Evolutionary conservation across 2,797 vertebrate species (phyloP).

Genomic region (Microcaecilia unicolor): DNA sequence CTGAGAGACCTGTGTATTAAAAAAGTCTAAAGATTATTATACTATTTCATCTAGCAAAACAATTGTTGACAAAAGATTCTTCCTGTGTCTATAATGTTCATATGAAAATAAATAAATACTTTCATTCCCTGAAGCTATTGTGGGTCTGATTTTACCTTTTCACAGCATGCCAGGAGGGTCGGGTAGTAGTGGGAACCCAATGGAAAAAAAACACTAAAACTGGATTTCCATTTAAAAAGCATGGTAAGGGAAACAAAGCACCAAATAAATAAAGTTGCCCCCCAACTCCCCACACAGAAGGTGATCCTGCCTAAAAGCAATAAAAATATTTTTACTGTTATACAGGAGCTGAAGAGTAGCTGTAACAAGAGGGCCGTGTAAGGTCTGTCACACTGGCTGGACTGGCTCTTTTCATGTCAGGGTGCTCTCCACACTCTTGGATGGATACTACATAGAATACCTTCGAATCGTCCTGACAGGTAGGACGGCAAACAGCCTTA

Average conservation of each 20-base stretch:
- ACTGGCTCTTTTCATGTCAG: too few relatives aligned
- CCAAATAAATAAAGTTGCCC: too few relatives aligned
- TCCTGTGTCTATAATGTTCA: slow-evolving; percentile 85
- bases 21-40: slow-evolving; percentile 91
- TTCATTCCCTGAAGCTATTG: slow-evolving; percentile 58
- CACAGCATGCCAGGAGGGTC: background rate
- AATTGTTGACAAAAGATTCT: slow-evolving; percentile 83
- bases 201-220: background rate
- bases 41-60: slow-evolving; percentile 83
- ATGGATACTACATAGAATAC: too few relatives aligned
- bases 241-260: background rate
- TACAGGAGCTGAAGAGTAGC: too few relatives aligned
- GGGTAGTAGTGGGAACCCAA: background rate
- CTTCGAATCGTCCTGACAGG: too few relatives aligned
- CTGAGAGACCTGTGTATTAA: slow-evolving; percentile 86
- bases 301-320: background rate
- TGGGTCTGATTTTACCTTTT: slow-evolving; percentile 5
- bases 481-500: too few relatives aligned
- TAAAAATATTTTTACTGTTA: background rate
- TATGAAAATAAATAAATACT: slow-evolving; percentile 83
- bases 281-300: too few relatives aligned
- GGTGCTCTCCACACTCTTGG: too few relatives aligned
- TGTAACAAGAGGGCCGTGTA: too few relatives aligned
- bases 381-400: too few relatives aligned
- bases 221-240: background rate